These are phyloP conservation scores for Machimus rusticus DNA, from an alignment of 2,888 invertebrate species.

Conservation along the genomic window DNA sequence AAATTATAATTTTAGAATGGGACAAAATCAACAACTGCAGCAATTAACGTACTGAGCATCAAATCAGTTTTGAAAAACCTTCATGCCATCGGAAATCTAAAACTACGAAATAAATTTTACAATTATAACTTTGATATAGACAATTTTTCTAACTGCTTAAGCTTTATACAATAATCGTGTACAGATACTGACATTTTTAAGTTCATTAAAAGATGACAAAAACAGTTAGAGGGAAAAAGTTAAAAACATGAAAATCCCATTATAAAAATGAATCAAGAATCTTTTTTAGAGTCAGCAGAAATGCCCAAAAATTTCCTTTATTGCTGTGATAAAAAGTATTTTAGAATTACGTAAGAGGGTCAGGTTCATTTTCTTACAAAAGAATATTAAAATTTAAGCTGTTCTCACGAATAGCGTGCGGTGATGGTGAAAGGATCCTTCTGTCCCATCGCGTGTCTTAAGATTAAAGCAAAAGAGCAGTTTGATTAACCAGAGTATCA, in stretches of 20 bases:
- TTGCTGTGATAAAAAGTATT: not conserved
- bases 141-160: not conserved
- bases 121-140: not conserved
- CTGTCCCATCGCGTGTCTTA: not conserved
- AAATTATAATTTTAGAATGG: too few species aligned
- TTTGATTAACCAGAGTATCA: not conserved
- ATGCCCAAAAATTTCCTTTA: not conserved
- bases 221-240: not conserved
- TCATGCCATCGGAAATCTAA: too few species aligned
- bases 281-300: not conserved
- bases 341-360: not conserved
- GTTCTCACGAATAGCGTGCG: not conserved
- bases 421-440: not conserved
- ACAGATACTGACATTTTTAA: not conserved
- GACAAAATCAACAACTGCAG: too few species aligned
- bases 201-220: not conserved
- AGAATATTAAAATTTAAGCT: not conserved
- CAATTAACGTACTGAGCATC: too few species aligned
- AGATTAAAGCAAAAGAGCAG: not conserved
- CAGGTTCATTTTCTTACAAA: not conserved
- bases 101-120: too few species aligned
- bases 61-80: too few species aligned
- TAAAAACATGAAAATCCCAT: not conserved
- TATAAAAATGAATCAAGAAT: not conserved
- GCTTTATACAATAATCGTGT: not conserved